Evolutionary conservation across 2,888 invertebrate genomes (phyloP), one percentile per base, ranked within the genome.

Genomic region (Apomyelois bistriatella): DNA sequence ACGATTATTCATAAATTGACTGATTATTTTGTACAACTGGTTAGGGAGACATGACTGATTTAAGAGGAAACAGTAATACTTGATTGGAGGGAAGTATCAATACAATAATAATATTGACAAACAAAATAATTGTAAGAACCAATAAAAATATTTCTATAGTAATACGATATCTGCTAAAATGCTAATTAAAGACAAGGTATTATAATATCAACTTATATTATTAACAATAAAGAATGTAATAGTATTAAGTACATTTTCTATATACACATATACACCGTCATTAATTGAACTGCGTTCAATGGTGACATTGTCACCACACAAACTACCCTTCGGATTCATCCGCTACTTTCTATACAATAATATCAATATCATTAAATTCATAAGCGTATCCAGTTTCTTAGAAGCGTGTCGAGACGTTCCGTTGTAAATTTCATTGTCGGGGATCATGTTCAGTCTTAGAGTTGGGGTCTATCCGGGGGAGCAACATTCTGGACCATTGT

Each of bases 351-450:
- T 56, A 53, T 52, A 42, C 55, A 43, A 22, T 22, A 22, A 48
- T 47, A 15, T 56, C 10, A 61, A 59, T 59, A 65, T 59, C 60
- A 61, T 58, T 65, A 63, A 62, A 65, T 65, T 63, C 63, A 61
- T 61, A 54, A 60, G 52, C 53, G 42, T 43, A 52, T 36, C 48
- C 13, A 8, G 7, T 52, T 32, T 3, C 22, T 49, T 50, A 54
- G 49, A 53, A 57, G 53, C 57, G 49, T 13, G 16, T 28, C 43
- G 13, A 13, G 13, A 48, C 38, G 48, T 48, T 43, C 43, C 41
- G 41, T 55, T 50, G 42, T 46, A 55, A 49, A 30, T 42, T 61
- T 57, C 58, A 59, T 56, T 59, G 55, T 58, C 22, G 2, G 22
- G 22, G 22, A 51, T 54, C 42, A 48, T 53, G 54, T 53, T 65